phyloP scores from a whole-genome alignment of 2,797 vertebrate genomes.

The Tarsius wallacei region DNA sequence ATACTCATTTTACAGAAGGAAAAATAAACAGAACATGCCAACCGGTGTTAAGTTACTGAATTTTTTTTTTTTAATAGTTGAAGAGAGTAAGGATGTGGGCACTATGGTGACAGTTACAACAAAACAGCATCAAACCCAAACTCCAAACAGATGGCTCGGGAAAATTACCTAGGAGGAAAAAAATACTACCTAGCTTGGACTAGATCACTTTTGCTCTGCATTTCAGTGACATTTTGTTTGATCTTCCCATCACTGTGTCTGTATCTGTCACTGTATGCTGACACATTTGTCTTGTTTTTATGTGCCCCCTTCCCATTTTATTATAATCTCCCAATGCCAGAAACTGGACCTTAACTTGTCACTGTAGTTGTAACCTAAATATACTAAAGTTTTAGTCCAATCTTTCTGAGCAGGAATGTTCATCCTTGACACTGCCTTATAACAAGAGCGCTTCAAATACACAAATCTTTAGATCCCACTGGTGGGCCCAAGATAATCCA shows the following conservation, averaged over 20 bases:
- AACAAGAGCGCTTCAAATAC: not conserved
- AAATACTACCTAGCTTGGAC: not conserved
- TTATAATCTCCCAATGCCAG: no score
- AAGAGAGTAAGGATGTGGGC: slow-evolving; percentile 21
- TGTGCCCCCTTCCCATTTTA: not conserved
- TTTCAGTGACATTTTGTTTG: not conserved
- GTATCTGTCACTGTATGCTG: no score
- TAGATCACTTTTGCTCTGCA: not conserved
- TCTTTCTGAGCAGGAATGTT: not conserved
- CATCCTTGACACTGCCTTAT: not conserved
- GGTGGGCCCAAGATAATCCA: not conserved
- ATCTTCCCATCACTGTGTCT: rapidly evolving
- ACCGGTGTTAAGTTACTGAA: not conserved
- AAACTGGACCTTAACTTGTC: not conserved
- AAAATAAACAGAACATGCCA: slow-evolving; percentile 14
- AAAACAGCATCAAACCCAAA: slow-evolving; percentile 20
- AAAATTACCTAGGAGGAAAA: not conserved
- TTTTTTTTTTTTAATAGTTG: not conserved
- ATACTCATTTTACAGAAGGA: not conserved
- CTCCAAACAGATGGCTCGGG: slow-evolving; percentile 32
- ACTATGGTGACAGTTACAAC: not conserved
- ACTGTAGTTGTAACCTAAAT: no score
- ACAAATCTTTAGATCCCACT: not conserved
- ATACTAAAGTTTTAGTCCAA: not conserved
- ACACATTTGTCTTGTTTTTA: not conserved